These are phyloP conservation scores for Drosophila asahinai DNA, from an alignment of 1,140 invertebrate species.

Conservation along the genomic window DNA sequence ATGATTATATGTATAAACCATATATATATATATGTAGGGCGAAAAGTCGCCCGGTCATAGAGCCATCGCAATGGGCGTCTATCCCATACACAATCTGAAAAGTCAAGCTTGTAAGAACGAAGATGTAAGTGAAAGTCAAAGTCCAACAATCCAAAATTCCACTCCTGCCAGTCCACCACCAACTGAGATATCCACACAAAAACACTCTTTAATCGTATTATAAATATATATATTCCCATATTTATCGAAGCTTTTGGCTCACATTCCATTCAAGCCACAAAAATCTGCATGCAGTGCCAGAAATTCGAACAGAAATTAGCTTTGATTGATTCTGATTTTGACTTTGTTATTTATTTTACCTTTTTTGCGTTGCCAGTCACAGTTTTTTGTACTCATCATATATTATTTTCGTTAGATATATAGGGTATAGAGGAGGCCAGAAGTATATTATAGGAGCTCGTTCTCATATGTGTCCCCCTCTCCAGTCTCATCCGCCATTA, in stretches of 20 bases:
- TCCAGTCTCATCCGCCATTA: constrained; percentile 35
- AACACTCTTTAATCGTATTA: constrained; percentile 14
- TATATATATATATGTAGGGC: constrained; percentile 87
- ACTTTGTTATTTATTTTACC: constrained; percentile 28
- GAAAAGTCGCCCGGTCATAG: constrained; percentile 94
- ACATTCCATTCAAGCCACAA: constrained; percentile 21
- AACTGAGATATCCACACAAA: constrained; percentile 19
- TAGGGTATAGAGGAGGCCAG: background rate
- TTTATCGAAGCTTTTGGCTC: constrained; percentile 32
- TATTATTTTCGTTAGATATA: background rate
- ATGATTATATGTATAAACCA: constrained; percentile 35
- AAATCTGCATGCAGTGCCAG: constrained; percentile 36
- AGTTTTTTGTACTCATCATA: background rate
- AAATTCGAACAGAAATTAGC: constrained; percentile 21
- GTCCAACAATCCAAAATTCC: constrained; percentile 22
- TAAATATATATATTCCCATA: constrained; percentile 20
- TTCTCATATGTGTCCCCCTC: constrained; percentile 29
- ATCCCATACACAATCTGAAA: constrained; percentile 93
- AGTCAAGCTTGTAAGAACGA: constrained; percentile 93
- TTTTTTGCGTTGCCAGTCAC: constrained; percentile 2
- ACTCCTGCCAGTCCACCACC: constrained; percentile 7
- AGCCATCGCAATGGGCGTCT: constrained; percentile 93
- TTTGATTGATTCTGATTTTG: background rate
- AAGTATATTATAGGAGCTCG: constrained; percentile 21
- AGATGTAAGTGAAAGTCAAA: constrained; percentile 91